Evolutionary conservation across 64 coral and sea anemone species (phyloP).

Genomic region (Porites lutea): DNA sequence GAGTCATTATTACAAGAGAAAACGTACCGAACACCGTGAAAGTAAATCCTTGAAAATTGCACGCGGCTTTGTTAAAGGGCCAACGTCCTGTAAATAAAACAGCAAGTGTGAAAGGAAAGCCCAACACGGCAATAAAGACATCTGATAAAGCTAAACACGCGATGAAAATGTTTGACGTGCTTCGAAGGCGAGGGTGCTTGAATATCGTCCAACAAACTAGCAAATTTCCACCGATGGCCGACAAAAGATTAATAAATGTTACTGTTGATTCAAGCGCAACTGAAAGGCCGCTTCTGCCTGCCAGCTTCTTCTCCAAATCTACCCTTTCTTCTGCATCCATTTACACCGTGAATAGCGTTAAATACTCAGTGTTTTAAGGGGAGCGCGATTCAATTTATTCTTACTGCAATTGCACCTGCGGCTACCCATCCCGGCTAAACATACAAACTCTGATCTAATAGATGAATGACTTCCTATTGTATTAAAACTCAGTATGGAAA

Average conservation of each 20-base stretch:
- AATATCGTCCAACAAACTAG: not conserved
- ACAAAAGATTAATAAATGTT: conserved; percentile 1
- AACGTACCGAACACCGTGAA: not conserved
- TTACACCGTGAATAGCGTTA: not conserved
- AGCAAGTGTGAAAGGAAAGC: conserved; percentile 22
- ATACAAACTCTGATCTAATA: too few relatives aligned
- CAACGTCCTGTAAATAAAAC: conserved; percentile 27
- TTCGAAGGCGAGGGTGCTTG: conserved; percentile 23
- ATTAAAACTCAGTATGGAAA: too few relatives aligned
- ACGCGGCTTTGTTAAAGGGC: not conserved
- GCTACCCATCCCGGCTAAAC: too few relatives aligned
- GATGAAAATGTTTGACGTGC: conserved; percentile 26
- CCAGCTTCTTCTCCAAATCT: not conserved
- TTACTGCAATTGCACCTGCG: too few relatives aligned
- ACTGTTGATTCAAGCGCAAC: conserved; percentile 24
- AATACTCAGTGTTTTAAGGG: not conserved
- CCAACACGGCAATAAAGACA: conserved; percentile 21
- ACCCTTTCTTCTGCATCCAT: not conserved
- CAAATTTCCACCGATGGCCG: conserved; percentile 33
- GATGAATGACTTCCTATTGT: too few relatives aligned
- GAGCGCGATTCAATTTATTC: too few relatives aligned
- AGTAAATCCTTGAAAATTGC: conserved; percentile 50
- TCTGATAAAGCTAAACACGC: conserved; percentile 35
- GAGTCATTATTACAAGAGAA: conserved; percentile 29
- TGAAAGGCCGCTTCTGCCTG: not conserved